Evolutionary conservation across 2,113 vertebrate species (phyloP).

Genomic region (Halcyon malimbica): DNA sequence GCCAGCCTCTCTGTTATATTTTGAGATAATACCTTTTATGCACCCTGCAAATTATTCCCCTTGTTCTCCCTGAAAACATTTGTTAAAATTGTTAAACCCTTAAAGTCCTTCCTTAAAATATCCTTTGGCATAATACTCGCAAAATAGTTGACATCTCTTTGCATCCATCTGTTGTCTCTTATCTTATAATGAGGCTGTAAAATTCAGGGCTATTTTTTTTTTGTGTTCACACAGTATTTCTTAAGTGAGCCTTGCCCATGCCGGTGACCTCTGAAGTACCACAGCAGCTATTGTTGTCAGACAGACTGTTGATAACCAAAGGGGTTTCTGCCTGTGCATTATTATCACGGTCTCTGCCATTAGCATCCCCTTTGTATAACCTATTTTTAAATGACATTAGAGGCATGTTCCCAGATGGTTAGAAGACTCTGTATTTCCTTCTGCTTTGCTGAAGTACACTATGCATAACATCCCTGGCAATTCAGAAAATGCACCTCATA

Average conservation of each 20-base stretch:
- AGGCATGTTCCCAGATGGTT: background rate
- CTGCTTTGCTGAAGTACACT: background rate
- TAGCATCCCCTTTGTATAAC: background rate
- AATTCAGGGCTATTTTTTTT: background rate
- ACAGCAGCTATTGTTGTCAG: background rate
- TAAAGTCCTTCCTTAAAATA: constrained; percentile 21
- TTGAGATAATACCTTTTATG: background rate
- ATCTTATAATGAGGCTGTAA: background rate
- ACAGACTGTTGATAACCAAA: background rate
- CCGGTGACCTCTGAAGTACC: background rate
- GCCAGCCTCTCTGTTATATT: background rate
- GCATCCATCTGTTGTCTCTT: constrained; percentile 24
- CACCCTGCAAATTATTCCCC: background rate
- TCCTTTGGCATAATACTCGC: background rate
- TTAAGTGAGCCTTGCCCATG: background rate
- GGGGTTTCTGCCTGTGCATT: background rate
- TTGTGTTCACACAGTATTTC: background rate
- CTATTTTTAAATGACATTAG: background rate
- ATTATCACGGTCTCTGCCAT: background rate
- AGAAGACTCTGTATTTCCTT: background rate
- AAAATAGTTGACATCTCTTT: background rate
- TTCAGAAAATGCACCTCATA: background rate
- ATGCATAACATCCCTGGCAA: background rate
- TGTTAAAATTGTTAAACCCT: background rate
- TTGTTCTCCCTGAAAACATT: background rate